phyloP scores from a whole-genome alignment of 2,797 vertebrate species.

The Chloroceryle inda region DNA sequence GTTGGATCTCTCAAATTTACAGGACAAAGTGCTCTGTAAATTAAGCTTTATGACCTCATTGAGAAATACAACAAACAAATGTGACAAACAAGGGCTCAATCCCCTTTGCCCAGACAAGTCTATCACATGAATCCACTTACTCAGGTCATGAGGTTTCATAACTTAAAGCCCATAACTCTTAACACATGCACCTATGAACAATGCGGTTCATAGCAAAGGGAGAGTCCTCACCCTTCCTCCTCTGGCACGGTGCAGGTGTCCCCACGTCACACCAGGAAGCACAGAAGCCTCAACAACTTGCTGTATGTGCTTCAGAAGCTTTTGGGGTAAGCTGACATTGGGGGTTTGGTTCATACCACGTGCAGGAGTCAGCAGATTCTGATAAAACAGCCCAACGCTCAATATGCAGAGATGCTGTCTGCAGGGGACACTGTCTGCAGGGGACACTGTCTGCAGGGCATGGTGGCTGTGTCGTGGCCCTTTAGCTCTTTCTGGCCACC shows the following conservation, averaged over 20 bases:
- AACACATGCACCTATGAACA: no score
- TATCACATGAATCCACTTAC: not conserved
- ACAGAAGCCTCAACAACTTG: not conserved
- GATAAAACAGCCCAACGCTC: fast-evolving
- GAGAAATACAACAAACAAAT: not conserved
- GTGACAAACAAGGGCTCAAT: not conserved
- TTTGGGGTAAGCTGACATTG: not conserved
- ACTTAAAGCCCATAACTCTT: not conserved
- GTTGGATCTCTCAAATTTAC: not conserved
- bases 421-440: not conserved
- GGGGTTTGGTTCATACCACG: not conserved
- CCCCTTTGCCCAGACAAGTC: not conserved
- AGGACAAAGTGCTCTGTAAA: not conserved
- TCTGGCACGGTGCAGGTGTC: fast-evolving
- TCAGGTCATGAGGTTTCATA: not conserved
- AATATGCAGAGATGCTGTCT: fast-evolving
- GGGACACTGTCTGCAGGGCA: not conserved
- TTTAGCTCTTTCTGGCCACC: not conserved
- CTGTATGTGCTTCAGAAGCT: not conserved
- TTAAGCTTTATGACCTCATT: not conserved
- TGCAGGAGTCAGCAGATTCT: not conserved
- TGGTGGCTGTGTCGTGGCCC: not conserved
- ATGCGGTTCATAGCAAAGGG: fast-evolving
- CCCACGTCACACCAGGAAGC: not conserved
- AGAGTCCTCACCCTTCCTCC: not conserved